These are phyloP conservation scores for Chrysemys picta DNA, from an alignment of 2,113 vertebrate species.

Conservation along the genomic window DNA sequence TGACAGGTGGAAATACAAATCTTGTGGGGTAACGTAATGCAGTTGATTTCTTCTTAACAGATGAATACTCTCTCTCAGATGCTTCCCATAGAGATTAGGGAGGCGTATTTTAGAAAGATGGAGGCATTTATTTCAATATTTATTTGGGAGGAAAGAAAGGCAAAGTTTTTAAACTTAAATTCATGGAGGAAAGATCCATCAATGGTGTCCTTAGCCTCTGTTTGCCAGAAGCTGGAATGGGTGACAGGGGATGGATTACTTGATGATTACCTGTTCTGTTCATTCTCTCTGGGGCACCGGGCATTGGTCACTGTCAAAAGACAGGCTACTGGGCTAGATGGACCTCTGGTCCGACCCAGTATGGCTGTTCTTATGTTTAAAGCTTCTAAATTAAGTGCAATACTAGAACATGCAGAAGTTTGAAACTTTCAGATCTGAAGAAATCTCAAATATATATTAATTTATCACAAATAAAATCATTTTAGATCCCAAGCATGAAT, in stretches of 20 bases:
- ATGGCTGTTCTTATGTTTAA: background rate
- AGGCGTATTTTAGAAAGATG: background rate
- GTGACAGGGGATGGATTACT: too few species aligned
- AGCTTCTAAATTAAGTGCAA: accelerated
- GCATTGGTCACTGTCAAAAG: too few species aligned
- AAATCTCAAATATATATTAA: background rate
- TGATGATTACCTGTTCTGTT: too few species aligned
- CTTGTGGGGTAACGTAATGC: background rate
- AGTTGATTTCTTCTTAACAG: background rate
- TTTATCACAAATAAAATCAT: background rate
- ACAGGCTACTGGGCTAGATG: too few species aligned
- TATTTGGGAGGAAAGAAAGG: background rate
- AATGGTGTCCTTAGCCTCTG: too few species aligned
- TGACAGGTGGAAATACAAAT: background rate
- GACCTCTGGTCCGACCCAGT: too few species aligned
- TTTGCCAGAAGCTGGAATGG: too few species aligned
- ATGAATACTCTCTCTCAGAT: background rate
- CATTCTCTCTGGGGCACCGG: too few species aligned
- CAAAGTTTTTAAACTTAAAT: background rate
- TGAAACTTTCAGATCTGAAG: background rate
- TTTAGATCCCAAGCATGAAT: background rate
- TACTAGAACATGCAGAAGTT: accelerated
- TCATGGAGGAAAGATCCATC: too few species aligned
- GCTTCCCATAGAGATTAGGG: background rate
- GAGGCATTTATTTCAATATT: background rate